Evolutionary conservation across 2,888 invertebrate species (phyloP).

Genomic region (Patella pellucida): DNA sequence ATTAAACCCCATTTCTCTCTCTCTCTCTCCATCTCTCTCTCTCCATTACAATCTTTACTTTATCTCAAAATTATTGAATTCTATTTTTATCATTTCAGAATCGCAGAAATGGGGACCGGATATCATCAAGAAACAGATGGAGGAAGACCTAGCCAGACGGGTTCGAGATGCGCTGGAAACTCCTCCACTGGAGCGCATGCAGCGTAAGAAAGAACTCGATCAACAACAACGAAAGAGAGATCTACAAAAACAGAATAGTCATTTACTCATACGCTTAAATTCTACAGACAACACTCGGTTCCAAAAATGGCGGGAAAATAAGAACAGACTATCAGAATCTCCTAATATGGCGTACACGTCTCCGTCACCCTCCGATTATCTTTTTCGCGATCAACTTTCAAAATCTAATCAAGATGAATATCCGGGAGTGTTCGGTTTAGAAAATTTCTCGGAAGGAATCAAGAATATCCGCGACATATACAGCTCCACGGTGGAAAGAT

Average conservation of each 20-base stretch:
- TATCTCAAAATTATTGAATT: not conserved
- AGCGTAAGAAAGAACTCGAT: constrained; percentile 20
- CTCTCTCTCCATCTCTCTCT: too few relatives aligned
- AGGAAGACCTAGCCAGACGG: constrained; percentile 63
- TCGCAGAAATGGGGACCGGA: constrained; percentile 45
- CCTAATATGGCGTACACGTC: not conserved
- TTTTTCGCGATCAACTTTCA: constrained; percentile 53
- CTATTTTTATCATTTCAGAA: not conserved
- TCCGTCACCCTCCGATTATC: constrained; percentile 14
- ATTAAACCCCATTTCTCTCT: too few relatives aligned
- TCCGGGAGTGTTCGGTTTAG: constrained; percentile 57
- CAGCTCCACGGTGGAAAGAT: constrained; percentile 20
- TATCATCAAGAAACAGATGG: constrained; percentile 63
- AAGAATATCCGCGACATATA: constrained; percentile 44
- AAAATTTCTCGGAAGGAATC: constrained; percentile 55
- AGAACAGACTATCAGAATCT: not conserved
- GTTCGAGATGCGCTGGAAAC: constrained; percentile 68
- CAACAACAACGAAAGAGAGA: constrained; percentile 25
- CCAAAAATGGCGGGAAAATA: not conserved
- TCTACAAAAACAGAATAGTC: constrained; percentile 56
- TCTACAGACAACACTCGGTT: not conserved
- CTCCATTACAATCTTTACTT: not conserved
- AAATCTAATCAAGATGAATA: constrained; percentile 61
- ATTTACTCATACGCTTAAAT: constrained; percentile 34
- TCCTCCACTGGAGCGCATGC: constrained; percentile 60